These are phyloP conservation scores for Drosophila virilis DNA, from an alignment of 1,140 invertebrate species.

Conservation along the genomic window DNA sequence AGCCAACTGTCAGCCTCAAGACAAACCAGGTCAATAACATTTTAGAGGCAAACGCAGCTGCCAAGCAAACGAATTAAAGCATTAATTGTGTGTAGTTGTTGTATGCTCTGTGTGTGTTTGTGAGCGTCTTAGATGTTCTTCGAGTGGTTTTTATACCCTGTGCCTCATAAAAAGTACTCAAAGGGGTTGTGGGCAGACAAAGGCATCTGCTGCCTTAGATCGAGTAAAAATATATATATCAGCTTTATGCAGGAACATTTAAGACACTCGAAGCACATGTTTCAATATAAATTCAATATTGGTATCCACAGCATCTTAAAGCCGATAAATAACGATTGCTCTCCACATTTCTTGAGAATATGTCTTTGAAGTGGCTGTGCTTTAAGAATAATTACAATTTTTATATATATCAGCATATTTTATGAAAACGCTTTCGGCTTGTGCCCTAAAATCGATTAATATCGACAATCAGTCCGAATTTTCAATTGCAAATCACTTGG, in stretches of 20 bases:
- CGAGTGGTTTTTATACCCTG: slow-evolving; percentile 20
- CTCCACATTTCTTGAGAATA: too few relatives aligned
- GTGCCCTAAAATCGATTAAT: background rate
- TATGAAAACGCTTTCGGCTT: background rate
- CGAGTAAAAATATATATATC: background rate
- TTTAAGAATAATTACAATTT: too few relatives aligned
- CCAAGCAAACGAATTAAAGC: slow-evolving; percentile 54
- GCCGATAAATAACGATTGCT: too few relatives aligned
- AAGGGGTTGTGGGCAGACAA: background rate
- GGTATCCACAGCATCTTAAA: too few relatives aligned
- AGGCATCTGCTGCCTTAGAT: background rate
- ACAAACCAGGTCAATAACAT: slow-evolving; percentile 48
- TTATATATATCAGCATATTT: too few relatives aligned
- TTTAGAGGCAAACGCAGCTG: slow-evolving; percentile 39
- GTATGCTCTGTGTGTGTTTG: background rate
- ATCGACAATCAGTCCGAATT: background rate
- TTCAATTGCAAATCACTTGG: too few relatives aligned
- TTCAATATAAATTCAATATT: too few relatives aligned
- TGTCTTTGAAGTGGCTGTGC: too few relatives aligned
- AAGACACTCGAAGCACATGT: too few relatives aligned
- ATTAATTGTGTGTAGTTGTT: slow-evolving; percentile 39
- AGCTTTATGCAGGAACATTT: too few relatives aligned
- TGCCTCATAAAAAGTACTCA: background rate
- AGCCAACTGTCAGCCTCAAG: slow-evolving; percentile 27
- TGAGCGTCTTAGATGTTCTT: background rate